Evolutionary conservation across 1,140 invertebrate species (phyloP).

Genomic region (Cherax destructor): DNA sequence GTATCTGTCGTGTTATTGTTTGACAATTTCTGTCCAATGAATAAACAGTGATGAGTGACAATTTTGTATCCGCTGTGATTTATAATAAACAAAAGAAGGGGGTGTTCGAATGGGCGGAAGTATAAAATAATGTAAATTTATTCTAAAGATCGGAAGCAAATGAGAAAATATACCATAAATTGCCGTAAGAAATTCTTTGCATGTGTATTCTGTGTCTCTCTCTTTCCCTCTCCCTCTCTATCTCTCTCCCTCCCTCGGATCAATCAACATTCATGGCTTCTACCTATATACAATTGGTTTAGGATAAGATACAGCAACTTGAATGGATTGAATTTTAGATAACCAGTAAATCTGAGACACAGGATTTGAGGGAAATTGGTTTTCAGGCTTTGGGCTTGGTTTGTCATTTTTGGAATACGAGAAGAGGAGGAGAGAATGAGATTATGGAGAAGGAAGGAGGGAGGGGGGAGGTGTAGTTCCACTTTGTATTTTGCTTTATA

Average conservation of each 20-base stretch:
- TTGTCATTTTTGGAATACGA: background rate
- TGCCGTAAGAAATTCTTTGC: background rate
- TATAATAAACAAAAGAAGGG: too few species aligned
- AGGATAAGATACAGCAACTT: conserved; percentile 43
- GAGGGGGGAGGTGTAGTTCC: background rate
- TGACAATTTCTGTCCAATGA: too few species aligned
- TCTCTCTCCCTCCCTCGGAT: background rate
- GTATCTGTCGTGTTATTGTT: too few species aligned
- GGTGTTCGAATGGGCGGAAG: background rate
- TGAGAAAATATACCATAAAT: background rate
- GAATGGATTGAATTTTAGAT: conserved; percentile 49
- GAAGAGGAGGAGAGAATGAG: too few species aligned
- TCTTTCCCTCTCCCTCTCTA: background rate
- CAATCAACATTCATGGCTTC: conserved; percentile 44
- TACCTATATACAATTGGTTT: conserved; percentile 20
- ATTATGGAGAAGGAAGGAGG: background rate
- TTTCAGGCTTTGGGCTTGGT: conserved; percentile 1
- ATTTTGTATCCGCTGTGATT: too few species aligned
- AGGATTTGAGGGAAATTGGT: conserved; percentile 48
- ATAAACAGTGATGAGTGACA: too few species aligned
- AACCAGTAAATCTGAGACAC: conserved; percentile 36
- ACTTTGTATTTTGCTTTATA: too few species aligned
- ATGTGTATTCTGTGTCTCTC: background rate
- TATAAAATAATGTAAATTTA: background rate
- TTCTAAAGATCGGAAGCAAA: background rate